Percentiles rank a stretch among this genome's conserved stretches.
These are phyloP conservation scores for Lycaon pictus DNA, from an alignment of 2,113 vertebrate genomes.

Conservation along the genomic window DNA sequence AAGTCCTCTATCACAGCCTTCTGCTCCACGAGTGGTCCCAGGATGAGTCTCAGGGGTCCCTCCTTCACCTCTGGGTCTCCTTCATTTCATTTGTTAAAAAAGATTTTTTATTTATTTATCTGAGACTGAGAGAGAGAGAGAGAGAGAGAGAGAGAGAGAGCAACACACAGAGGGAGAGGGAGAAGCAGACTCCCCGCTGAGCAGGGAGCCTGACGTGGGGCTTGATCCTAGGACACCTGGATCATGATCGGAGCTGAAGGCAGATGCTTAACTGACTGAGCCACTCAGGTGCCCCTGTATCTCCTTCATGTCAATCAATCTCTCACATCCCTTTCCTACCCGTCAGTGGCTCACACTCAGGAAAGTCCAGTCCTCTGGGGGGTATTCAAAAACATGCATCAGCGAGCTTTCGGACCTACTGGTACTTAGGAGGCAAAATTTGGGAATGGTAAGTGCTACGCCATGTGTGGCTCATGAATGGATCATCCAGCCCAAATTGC, in stretches of 20 bases:
- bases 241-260: not conserved
- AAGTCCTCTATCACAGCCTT: not conserved
- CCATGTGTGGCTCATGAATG: not conserved
- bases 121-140: no score
- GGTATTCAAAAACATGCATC: not conserved
- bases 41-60: not conserved
- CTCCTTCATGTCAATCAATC: not conserved
- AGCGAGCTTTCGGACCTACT: not conserved
- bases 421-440: not conserved
- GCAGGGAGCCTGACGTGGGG: not conserved
- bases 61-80: not conserved
- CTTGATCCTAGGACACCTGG: not conserved
- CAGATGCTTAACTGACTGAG: not conserved
- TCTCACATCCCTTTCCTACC: not conserved
- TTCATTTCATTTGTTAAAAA: not conserved
- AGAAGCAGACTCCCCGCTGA: not conserved
- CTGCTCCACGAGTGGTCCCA: not conserved
- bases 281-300: not conserved
- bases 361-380: not conserved
- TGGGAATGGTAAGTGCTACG: not conserved
- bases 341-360: not conserved
- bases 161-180: not conserved
- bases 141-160: not conserved
- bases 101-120: no score
- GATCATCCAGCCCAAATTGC: not conserved